Evolutionary conservation across 2,888 invertebrate species (phyloP).

Genomic region (Sinodicranocentrus sp.): DNA sequence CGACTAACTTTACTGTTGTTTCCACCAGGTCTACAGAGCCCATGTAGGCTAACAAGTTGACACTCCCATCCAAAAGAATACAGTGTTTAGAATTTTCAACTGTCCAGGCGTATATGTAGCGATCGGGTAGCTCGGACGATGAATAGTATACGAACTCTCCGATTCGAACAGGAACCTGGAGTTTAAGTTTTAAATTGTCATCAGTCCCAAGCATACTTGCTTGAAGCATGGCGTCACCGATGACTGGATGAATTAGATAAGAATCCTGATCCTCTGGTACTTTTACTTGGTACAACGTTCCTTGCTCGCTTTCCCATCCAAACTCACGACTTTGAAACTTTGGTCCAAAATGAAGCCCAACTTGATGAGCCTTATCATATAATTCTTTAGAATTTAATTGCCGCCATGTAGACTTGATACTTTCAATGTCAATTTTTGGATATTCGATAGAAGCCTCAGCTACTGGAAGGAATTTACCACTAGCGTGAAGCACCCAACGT

Average conservation of each 20-base stretch:
- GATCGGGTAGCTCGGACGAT: not conserved
- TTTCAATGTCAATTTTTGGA: not conserved
- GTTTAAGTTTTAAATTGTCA: not conserved
- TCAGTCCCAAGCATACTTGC: not conserved
- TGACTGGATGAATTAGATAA: conserved; percentile 59
- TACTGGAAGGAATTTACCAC: not conserved
- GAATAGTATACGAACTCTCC: conserved; percentile 51
- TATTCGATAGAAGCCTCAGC: not conserved
- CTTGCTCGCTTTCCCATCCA: conserved; percentile 12
- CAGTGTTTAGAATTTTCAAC: not conserved
- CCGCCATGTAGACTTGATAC: not conserved
- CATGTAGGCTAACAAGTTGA: conserved; percentile 42
- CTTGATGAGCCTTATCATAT: conserved; percentile 13
- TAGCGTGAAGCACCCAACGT: conserved; percentile 40
- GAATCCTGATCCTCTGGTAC: not conserved
- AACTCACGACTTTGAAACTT: conserved; percentile 21
- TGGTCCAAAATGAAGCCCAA: conserved; percentile 27
- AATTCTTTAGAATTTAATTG: not conserved
- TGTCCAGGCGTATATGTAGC: not conserved
- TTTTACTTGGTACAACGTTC: not conserved
- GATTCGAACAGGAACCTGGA: conserved; percentile 49
- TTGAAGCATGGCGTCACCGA: conserved; percentile 50
- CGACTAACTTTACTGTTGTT: conserved; percentile 34
- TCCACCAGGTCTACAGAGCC: conserved; percentile 23
- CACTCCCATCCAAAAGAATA: not conserved